Evolutionary conservation across 1,140 invertebrate genomes (phyloP), one percentile per base, ranked within the genome.

Genomic region (Magallana gigas): DNA sequence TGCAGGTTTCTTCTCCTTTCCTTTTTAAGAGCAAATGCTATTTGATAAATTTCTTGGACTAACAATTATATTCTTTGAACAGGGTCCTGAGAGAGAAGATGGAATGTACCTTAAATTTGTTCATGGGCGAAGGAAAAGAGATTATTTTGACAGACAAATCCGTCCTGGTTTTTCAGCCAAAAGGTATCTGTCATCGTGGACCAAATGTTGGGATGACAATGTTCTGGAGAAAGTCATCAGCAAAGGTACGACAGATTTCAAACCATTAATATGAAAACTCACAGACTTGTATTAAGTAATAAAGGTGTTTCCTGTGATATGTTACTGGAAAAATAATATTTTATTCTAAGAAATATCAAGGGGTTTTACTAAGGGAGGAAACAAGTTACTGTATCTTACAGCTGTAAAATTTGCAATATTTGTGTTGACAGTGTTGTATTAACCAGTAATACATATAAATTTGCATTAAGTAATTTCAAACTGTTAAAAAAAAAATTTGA

Each of bases 161-260:
- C 88, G 94, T 23, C 94, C 94, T 12, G 94, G 94, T 8, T 95
- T 94, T 85, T 95, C 94, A 7, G 94, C 94, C 3, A 94, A 93
- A 87, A 91, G 94, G 23, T 95, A 95, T 84, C 90, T 95, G 56
- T 92, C 94, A 11, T 93, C 91, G 11, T 94, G 94, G 93, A 94
- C 94, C 8, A 92, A 93, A 18, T 92, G 84, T 29, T 94, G 93
- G 92, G 94, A 94, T 88, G 92, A 94, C 76, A 89, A 89, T 11
- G 91, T 94, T 8, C 88, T 95, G 18, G 92, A 93, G 59, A 93
- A 91, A 68, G 91, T 95, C 8, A 90, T 94, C 57, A 93, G 91
- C 81, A 93, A 94, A 93, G 94, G 94, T 94, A 89, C 83, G 85
- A 8, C 6, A 12, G 57, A 36, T 76, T 36, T 16, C 60, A 48